Percentiles rank a stretch among this genome's conserved stretches.
These are phyloP conservation scores for Drosophila mettleri DNA, from an alignment of 2,888 invertebrate genomes.

Conservation along the genomic window DNA sequence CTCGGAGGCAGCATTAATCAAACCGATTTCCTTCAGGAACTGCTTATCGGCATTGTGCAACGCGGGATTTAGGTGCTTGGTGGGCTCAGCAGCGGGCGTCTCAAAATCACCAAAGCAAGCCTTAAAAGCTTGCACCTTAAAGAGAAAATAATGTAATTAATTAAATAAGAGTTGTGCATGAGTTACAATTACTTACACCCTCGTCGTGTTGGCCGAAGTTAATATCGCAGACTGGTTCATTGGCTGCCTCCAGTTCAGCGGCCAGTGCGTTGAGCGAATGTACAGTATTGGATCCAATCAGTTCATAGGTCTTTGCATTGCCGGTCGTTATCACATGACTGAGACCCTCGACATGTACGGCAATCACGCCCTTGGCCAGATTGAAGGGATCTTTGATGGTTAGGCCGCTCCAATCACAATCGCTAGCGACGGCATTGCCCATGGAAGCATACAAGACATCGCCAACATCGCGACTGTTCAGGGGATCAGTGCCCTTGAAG, in stretches of 20 bases:
- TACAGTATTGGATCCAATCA: conserved; percentile 71
- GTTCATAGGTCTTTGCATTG: conserved; percentile 74
- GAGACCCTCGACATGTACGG: conserved; percentile 90
- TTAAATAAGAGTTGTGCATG: not conserved
- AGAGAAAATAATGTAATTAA: not conserved
- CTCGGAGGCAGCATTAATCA: conserved; percentile 67
- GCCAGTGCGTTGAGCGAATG: conserved; percentile 86
- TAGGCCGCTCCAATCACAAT: conserved; percentile 89
- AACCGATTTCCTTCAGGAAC: conserved; percentile 79
- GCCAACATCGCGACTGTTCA: conserved; percentile 87
- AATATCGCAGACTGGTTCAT: conserved; percentile 88
- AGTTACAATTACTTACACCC: conserved; percentile 86
- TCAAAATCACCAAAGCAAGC: conserved; percentile 74
- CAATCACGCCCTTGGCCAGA: conserved; percentile 90
- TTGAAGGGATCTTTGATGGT: conserved; percentile 89
- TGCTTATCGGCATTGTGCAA: conserved; percentile 82
- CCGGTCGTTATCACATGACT: conserved; percentile 82
- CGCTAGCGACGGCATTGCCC: conserved; percentile 90
- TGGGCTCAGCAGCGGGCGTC: conserved; percentile 63
- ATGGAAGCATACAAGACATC: conserved; percentile 90
- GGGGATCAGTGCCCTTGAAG: conserved; percentile 88
- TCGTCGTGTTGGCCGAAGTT: conserved; percentile 88
- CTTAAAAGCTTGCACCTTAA: conserved; percentile 68
- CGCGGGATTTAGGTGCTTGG: conserved; percentile 77
- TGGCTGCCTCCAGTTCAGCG: conserved; percentile 87